Conservation (phyloP, 2,888 invertebrate species). For the Scaptomyza polygonia region DNA sequence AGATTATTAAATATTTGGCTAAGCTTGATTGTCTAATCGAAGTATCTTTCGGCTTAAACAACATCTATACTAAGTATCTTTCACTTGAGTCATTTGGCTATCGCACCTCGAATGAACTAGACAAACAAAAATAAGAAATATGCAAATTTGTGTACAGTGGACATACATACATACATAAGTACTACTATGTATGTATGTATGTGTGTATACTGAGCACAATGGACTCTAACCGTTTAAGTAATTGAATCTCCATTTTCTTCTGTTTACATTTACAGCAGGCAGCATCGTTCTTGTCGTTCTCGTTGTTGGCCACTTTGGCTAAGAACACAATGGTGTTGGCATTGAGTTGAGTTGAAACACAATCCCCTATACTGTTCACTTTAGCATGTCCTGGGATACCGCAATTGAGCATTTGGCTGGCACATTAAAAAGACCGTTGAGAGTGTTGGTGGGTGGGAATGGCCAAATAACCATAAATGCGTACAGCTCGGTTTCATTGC, state of each 20-base stretch:
- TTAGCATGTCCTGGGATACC: slow-evolving; percentile 80
- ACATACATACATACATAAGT: slow-evolving; percentile 18
- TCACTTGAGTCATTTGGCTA: slow-evolving; percentile 24
- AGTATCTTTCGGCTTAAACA: slow-evolving; percentile 1
- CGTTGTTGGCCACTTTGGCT: slow-evolving; percentile 54
- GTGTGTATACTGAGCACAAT: slow-evolving; percentile 73
- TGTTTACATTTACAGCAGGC: slow-evolving; percentile 72
- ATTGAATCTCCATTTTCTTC: slow-evolving; percentile 84
- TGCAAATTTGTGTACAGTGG: slow-evolving; percentile 82
- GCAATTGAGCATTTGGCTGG: slow-evolving; percentile 79
- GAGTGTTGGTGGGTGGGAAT: slow-evolving; percentile 5
- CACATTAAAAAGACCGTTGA: slow-evolving; percentile 57
- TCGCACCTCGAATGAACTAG: slow-evolving; percentile 31
- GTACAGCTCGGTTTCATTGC: slow-evolving; percentile 8
- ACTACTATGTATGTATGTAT: background rate
- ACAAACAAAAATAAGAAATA: slow-evolving; percentile 80
- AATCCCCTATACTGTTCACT: slow-evolving; percentile 67
- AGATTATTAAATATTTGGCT: background rate
- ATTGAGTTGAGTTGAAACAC: slow-evolving; percentile 43
- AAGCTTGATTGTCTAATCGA: background rate
- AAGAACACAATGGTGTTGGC: slow-evolving; percentile 60
- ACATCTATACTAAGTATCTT: slow-evolving; percentile 1
- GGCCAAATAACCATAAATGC: slow-evolving; percentile 53
- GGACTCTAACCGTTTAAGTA: slow-evolving; percentile 84
- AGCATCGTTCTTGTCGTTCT: slow-evolving; percentile 26